Evolutionary conservation across 1,140 invertebrate genomes (phyloP).

Genomic region (Diabrotica virgifera): DNA sequence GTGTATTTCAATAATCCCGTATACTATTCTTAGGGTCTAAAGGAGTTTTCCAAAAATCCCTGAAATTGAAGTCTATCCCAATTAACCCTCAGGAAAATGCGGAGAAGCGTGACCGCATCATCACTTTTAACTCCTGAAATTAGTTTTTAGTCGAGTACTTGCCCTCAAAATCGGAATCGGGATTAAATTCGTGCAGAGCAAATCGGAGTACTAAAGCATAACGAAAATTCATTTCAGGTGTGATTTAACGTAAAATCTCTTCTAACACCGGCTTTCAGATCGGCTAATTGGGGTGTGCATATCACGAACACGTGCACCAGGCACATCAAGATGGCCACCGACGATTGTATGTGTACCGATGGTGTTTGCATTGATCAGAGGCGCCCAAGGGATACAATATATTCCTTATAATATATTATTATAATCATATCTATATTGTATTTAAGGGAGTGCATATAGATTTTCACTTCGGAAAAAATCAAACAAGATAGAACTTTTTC

Average conservation of each 20-base stretch:
- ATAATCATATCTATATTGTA: too few relatives aligned
- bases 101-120: neutral
- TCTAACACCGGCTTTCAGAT: constrained; percentile 30
- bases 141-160: constrained; percentile 8
- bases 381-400: too few relatives aligned
- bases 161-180: neutral
- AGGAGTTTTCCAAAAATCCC: neutral
- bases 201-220: constrained; percentile 14
- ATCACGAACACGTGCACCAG: constrained; percentile 29
- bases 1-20: too few relatives aligned
- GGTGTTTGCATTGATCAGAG: neutral
- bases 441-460: too few relatives aligned
- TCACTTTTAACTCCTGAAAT: neutral
- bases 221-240: constrained; percentile 27
- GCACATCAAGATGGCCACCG: constrained; percentile 29
- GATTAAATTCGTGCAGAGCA: constrained; percentile 18
- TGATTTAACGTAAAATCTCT: constrained; percentile 31
- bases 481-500: too few relatives aligned
- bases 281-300: constrained; percentile 37
- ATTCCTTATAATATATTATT: too few relatives aligned
- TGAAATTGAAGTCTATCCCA: neutral
- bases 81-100: neutral
- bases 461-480: too few relatives aligned
- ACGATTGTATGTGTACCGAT: constrained; percentile 17
- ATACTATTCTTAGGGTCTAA: too few relatives aligned